These are phyloP conservation scores for Gymnothorax reevesii DNA, from an alignment of 2,797 vertebrate species.

Conservation along the genomic window DNA sequence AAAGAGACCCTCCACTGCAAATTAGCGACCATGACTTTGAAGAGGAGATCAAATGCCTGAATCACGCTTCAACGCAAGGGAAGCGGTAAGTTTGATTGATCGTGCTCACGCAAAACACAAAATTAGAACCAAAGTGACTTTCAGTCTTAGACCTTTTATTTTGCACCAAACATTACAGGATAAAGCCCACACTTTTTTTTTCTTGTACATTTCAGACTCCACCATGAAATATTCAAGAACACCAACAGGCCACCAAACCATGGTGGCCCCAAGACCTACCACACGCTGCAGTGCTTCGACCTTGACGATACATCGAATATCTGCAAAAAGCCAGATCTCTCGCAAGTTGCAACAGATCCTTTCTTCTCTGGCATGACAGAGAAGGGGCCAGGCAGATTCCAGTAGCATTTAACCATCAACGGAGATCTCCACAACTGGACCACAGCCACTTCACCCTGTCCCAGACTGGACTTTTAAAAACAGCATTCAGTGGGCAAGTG, in stretches of 20 bases:
- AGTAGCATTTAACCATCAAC: background rate
- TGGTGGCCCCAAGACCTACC: slow-evolving; percentile 53
- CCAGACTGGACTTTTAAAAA: background rate
- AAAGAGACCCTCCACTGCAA: slow-evolving; percentile 41
- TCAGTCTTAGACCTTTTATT: background rate
- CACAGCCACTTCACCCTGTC: background rate
- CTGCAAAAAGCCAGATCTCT: slow-evolving; percentile 60
- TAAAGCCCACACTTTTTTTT: background rate
- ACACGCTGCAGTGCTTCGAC: slow-evolving; percentile 60
- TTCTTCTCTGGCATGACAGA: slow-evolving; percentile 52
- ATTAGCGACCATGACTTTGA: slow-evolving; percentile 54
- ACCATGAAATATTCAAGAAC: slow-evolving; percentile 56
- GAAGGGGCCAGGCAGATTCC: slow-evolving; percentile 44
- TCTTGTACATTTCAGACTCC: slow-evolving; percentile 59
- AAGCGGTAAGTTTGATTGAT: slow-evolving; percentile 47
- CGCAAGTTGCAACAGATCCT: slow-evolving; percentile 54
- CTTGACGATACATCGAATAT: slow-evolving; percentile 48
- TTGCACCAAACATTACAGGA: background rate
- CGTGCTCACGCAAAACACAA: background rate
- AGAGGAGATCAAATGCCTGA: slow-evolving; percentile 51
- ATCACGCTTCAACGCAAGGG: slow-evolving; percentile 38
- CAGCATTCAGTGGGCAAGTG: background rate
- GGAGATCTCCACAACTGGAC: background rate
- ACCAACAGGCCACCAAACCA: slow-evolving; percentile 54
- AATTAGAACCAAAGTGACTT: background rate